These are phyloP conservation scores for Hyperoplus lanceolatus DNA, from an alignment of 2,797 vertebrate species.

Conservation along the genomic window DNA sequence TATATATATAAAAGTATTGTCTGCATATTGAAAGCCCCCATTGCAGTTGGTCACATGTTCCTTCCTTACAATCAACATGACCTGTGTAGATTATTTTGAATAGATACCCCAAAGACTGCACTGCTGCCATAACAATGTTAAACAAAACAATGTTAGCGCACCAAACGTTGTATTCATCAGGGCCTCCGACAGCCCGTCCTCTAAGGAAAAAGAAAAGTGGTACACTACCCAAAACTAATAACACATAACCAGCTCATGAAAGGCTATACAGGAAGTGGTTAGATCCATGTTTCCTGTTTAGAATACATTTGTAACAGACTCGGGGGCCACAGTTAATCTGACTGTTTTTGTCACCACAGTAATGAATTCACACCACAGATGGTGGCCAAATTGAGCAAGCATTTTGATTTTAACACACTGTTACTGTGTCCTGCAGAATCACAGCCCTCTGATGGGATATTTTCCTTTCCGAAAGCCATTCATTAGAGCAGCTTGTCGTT, in stretches of 20 bases:
- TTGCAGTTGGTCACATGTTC: neutral
- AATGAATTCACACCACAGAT: slow-evolving; percentile 35
- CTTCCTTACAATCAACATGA: neutral
- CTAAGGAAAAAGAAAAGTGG: no score
- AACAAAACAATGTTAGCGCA: neutral
- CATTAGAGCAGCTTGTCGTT: neutral
- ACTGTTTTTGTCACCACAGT: neutral
- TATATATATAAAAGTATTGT: no score
- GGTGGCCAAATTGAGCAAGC: slow-evolving; percentile 15
- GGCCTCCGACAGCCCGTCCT: neutral
- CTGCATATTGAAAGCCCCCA: neutral
- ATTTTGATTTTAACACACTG: slow-evolving; percentile 22
- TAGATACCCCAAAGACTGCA: neutral
- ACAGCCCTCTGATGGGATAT: slow-evolving; percentile 1
- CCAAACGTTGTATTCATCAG: neutral
- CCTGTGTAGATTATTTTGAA: neutral
- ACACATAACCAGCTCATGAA: no score
- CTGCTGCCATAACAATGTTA: slow-evolving; percentile 2
- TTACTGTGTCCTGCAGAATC: slow-evolving; percentile 2
- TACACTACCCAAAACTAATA: no score
- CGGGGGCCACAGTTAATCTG: slow-evolving; percentile 1
- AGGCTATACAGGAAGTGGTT: no score
- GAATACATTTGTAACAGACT: neutral
- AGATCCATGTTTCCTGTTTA: neutral
- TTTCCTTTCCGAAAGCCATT: neutral